phyloP scores from a whole-genome alignment of 1,140 invertebrate genomes.

The Meloidogyne floridensis region DNA sequence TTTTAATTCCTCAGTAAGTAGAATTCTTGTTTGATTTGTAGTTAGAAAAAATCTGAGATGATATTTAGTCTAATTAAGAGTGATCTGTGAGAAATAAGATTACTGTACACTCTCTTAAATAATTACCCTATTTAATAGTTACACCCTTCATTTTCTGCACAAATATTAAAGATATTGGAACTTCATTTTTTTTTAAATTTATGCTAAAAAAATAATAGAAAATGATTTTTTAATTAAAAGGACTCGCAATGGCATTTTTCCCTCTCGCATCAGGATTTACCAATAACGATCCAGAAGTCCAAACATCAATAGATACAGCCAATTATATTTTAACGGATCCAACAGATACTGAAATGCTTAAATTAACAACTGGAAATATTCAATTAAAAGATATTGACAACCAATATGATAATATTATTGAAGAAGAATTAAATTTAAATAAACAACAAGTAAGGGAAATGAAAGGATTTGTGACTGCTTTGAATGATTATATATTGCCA shows the following conservation, averaged over 20 bases:
- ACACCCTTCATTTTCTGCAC: no score
- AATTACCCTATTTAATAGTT: no score
- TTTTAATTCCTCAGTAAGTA: no score
- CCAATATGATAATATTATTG: background rate
- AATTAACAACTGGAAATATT: background rate
- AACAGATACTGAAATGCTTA: background rate
- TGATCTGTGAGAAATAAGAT: no score
- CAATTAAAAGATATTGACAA: slow-evolving; percentile 1
- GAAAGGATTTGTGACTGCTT: background rate
- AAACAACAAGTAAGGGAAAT: background rate
- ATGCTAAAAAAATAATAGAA: no score
- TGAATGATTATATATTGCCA: slow-evolving; percentile 9
- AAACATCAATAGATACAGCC: background rate
- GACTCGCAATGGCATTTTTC: background rate
- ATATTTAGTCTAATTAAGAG: no score
- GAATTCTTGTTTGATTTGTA: no score
- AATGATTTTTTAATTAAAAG: background rate
- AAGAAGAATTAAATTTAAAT: slow-evolving; percentile 5
- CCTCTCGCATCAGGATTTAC: background rate
- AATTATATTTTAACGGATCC: background rate
- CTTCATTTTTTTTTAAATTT: no score
- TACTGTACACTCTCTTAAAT: no score
- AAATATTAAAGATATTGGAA: no score
- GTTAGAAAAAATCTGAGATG: no score
- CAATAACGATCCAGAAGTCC: background rate